phyloP scores from a whole-genome alignment of 2,888 invertebrate genomes.

The Tuberolachnus salignus region DNA sequence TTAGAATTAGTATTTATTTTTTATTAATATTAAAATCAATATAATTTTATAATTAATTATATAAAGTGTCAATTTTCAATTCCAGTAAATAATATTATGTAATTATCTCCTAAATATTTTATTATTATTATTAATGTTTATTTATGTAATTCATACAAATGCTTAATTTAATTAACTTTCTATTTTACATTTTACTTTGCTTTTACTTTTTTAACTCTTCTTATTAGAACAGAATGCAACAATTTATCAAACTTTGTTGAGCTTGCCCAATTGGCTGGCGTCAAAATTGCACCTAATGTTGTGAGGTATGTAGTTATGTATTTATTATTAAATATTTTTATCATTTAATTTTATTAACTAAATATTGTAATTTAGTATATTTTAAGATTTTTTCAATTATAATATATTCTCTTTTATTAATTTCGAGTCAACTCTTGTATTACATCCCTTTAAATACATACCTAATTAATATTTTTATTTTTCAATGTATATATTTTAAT shows the following conservation, averaged over 20 bases:
- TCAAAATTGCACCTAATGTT: conserved; percentile 37
- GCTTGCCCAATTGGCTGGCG: conserved; percentile 42
- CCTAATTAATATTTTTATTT: background rate
- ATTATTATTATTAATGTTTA: conserved; percentile 1
- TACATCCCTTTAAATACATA: background rate
- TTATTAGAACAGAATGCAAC: conserved; percentile 48
- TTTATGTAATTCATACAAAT: background rate
- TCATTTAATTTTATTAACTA: background rate
- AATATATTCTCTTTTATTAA: background rate
- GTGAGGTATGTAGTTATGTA: conserved; percentile 24
- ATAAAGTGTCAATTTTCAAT: conserved; percentile 9
- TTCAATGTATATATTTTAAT: background rate
- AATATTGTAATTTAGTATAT: background rate
- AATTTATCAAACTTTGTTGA: conserved; percentile 43
- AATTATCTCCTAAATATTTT: background rate
- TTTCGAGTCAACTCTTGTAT: background rate
- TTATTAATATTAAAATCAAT: background rate
- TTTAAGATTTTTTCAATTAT: background rate
- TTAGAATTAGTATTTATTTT: background rate
- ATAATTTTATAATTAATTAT: conserved; percentile 1
- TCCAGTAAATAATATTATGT: conserved; percentile 12
- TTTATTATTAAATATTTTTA: background rate
- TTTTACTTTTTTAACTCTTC: conserved; percentile 29
- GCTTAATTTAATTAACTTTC: conserved; percentile 12
- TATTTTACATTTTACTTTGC: conserved; percentile 11